A percentile compares a stretch with the other conserved stretches of the same genome.
Conservation (phyloP, 2,797 vertebrate species). For the Lepilemur septentrionalis region DNA sequence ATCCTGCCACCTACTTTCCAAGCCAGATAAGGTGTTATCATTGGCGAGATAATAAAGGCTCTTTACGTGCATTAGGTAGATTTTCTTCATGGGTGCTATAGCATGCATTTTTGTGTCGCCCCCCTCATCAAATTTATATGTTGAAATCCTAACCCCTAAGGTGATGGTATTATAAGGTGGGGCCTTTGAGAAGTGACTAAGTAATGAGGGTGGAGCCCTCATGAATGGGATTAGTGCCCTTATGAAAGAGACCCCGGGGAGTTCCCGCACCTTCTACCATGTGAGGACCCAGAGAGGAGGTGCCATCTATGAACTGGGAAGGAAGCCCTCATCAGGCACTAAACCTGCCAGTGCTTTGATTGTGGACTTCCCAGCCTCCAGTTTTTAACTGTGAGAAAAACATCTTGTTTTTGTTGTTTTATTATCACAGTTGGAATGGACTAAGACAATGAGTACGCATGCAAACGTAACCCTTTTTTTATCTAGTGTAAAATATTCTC, state of each 20-base stretch:
- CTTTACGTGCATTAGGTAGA: too few relatives aligned
- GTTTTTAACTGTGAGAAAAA: not conserved
- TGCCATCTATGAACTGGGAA: not conserved
- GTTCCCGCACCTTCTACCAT: rapidly evolving
- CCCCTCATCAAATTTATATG: not conserved
- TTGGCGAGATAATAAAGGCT: not conserved
- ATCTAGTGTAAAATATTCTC: constrained; percentile 32
- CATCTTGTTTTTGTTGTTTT: not conserved
- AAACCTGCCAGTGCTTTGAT: not conserved
- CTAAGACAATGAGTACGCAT: not conserved
- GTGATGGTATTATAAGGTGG: not conserved
- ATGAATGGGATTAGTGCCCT: too few relatives aligned
- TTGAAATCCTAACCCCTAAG: not conserved
- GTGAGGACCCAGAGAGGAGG: not conserved
- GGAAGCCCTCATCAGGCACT: too few relatives aligned
- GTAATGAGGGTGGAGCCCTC: not conserved
- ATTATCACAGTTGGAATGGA: not conserved
- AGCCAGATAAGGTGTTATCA: not conserved
- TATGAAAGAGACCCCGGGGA: not conserved
- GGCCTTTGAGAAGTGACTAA: not conserved
- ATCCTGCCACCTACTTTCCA: not conserved
- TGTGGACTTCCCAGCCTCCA: not conserved
- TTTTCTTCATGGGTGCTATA: not conserved
- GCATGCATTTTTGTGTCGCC: not conserved
- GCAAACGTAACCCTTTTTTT: not conserved